These are phyloP conservation scores for Nothobranchius kuhntae DNA, from an alignment of 2,113 vertebrate genomes.

Conservation along the genomic window DNA sequence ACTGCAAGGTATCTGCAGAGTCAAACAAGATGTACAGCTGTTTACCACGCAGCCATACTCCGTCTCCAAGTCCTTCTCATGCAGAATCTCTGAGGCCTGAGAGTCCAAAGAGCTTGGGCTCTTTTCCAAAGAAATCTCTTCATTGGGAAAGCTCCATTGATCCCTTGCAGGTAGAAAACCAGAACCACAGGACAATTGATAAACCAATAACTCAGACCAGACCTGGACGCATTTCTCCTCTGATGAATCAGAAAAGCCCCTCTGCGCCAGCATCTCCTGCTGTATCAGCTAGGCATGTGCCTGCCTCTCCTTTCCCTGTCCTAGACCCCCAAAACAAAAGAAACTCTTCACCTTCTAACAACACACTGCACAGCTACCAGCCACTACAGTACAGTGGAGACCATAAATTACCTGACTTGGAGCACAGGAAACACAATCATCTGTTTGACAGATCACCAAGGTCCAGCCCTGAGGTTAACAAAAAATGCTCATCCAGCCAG, in stretches of 20 bases:
- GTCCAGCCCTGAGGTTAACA: conserved; percentile 46
- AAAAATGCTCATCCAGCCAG: conserved; percentile 20
- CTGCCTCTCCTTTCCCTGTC: conserved; percentile 41
- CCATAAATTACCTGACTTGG: conserved; percentile 11
- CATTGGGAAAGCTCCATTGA: conserved; percentile 22
- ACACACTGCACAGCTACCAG: conserved; percentile 53
- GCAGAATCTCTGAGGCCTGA: conserved; percentile 49
- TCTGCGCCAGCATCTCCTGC: conserved; percentile 48
- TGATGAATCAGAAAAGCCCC: conserved; percentile 22
- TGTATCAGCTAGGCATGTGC: conserved; percentile 9
- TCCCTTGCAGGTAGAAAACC: conserved; percentile 18
- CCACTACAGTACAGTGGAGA: conserved; percentile 51
- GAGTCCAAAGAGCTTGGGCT: conserved; percentile 39
- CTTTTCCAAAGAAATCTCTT: conserved; percentile 27
- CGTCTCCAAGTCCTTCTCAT: conserved; percentile 60
- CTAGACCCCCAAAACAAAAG: conserved; percentile 45
- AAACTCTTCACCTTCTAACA: conserved; percentile 2
- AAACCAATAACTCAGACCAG: conserved; percentile 25
- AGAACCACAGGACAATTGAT: conserved; percentile 33
- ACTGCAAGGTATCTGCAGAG: conserved; percentile 54
- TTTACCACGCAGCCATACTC: conserved; percentile 53
- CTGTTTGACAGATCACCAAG: conserved; percentile 20
- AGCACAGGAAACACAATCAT: conserved; percentile 20
- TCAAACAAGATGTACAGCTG: conserved; percentile 56
- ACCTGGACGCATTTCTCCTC: conserved; percentile 39